These are phyloP conservation scores for Akabosia matsudoensis DNA, from an alignment of 1,140 invertebrate genomes.

Conservation along the genomic window DNA sequence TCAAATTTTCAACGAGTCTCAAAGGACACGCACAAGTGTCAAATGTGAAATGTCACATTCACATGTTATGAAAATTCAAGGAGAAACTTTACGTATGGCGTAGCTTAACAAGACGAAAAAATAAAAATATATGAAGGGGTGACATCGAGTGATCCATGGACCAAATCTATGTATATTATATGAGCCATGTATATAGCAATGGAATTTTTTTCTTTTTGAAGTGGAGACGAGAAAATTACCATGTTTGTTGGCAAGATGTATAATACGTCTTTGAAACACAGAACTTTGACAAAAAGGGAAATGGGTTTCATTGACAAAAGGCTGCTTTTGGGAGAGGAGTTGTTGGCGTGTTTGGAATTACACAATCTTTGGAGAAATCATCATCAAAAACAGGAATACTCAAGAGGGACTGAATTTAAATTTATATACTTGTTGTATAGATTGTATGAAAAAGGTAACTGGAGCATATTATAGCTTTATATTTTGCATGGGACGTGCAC, in stretches of 20 bases:
- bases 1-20: conserved; percentile 25
- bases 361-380: background rate
- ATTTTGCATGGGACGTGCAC: background rate
- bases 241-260: background rate
- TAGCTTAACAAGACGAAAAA: no score
- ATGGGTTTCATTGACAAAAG: background rate
- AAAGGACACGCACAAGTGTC: conserved; percentile 23
- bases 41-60: conserved; percentile 21
- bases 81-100: background rate
- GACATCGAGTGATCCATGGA: background rate
- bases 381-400: background rate
- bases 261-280: background rate
- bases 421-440: background rate
- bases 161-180: background rate
- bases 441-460: background rate
- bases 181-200: background rate
- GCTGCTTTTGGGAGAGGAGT: background rate
- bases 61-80: conserved; percentile 24
- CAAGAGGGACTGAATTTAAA: background rate
- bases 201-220: background rate
- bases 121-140: no score
- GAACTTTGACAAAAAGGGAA: background rate
- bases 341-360: background rate
- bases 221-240: background rate
- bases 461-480: background rate